phyloP scores from a whole-genome alignment of 2,797 vertebrate genomes.

The Rhinoraja longicauda region DNA sequence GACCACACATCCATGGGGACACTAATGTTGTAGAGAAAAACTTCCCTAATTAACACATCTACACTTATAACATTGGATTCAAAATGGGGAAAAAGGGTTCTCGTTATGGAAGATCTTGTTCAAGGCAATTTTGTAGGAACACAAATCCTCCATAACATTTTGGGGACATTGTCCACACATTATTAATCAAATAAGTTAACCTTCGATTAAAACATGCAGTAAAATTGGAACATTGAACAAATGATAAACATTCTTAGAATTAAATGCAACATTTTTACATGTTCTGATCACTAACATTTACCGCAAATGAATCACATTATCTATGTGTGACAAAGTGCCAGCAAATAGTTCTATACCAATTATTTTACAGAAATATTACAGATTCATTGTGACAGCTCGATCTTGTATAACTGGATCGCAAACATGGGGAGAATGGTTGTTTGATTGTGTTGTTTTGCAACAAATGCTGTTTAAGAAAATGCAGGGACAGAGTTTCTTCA shows the following conservation, averaged over 20 bases:
- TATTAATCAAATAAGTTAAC: neutral
- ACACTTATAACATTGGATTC: too few relatives aligned
- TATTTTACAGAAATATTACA: neutral
- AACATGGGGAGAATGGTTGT: neutral
- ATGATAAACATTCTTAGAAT: too few relatives aligned
- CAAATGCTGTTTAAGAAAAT: neutral
- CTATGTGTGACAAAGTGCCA: neutral
- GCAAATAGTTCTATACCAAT: neutral
- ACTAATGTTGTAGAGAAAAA: too few relatives aligned
- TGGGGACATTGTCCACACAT: neutral
- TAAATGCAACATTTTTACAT: neutral
- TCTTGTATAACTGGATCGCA: neutral
- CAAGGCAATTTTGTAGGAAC: too few relatives aligned
- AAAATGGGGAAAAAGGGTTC: too few relatives aligned
- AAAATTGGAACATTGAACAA: neutral
- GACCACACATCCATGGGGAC: too few relatives aligned
- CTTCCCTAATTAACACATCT: too few relatives aligned
- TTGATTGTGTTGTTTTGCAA: neutral
- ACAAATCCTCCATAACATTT: too few relatives aligned
- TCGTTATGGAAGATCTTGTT: too few relatives aligned
- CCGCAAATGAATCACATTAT: neutral
- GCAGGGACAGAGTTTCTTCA: neutral
- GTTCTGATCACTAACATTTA: neutral
- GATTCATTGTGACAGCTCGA: neutral
- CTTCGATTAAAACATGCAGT: neutral